Evolutionary conservation across 2,888 invertebrate species (phyloP).

Genomic region (Oscheius sp.): DNA sequence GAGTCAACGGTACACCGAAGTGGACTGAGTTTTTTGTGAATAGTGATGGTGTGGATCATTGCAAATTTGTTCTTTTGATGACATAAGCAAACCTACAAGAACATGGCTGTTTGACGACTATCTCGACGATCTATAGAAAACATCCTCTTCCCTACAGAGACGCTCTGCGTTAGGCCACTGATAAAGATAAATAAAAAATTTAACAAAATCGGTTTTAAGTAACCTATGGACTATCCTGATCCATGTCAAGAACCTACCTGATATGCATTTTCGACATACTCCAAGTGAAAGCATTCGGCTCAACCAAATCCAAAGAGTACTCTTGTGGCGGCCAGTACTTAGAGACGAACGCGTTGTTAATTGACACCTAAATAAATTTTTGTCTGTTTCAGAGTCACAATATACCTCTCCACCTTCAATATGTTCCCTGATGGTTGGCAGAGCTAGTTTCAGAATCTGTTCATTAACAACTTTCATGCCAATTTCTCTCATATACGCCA

Average conservation of each 20-base stretch:
- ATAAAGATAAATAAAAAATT: too few species aligned
- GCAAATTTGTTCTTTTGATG: too few species aligned
- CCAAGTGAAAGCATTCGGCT: slow-evolving; percentile 71
- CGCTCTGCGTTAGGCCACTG: too few species aligned
- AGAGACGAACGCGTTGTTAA: slow-evolving; percentile 67
- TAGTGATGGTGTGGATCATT: too few species aligned
- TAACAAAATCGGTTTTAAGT: too few species aligned
- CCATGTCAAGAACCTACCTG: slow-evolving; percentile 43
- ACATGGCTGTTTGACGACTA: too few species aligned
- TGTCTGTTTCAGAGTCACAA: not conserved
- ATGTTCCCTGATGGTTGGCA: slow-evolving; percentile 70
- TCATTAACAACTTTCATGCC: slow-evolving; percentile 73
- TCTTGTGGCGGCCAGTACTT: slow-evolving; percentile 73
- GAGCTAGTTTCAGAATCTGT: slow-evolving; percentile 68
- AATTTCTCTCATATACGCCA: slow-evolving; percentile 71
- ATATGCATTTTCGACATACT: slow-evolving; percentile 73
- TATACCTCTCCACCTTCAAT: slow-evolving; percentile 70
- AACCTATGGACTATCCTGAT: too few species aligned
- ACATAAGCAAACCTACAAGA: too few species aligned
- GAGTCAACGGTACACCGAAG: too few species aligned
- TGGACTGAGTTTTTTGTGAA: too few species aligned
- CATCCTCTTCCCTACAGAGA: too few species aligned
- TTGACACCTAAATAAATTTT: slow-evolving; percentile 61
- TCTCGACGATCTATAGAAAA: too few species aligned
- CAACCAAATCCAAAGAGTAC: slow-evolving; percentile 68